Base-by-base conservation (phyloP, 2,113 vertebrate species). In the Myiagra hebetior region DNA sequence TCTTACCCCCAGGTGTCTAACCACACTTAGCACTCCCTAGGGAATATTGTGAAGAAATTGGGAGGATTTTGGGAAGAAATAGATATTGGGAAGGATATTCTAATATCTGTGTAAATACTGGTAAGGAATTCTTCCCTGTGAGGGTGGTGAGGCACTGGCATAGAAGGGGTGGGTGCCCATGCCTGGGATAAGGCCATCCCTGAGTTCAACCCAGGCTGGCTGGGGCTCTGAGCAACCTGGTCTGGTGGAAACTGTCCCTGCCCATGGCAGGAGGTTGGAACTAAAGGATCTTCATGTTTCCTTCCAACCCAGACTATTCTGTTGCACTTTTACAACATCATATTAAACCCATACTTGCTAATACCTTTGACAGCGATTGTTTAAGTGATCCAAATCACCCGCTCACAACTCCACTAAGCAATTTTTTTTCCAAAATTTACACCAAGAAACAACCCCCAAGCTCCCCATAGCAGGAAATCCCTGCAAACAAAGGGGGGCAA, bases 401-500 rank as follows among this genome's bases (percentile, higher is more conserved):
- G 22, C n/a, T 63, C 30, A 24, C 24, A 33, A 27, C 17, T 56
- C 1, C 10, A 42, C 17, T 18, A 57, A 74, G 31, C 4, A 15
- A 5, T 37, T 27, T 9, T 11, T 47, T 8, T 39, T 37, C 21
- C 26, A 80, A 84, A 68, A 35, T 22, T 15, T 62, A 18, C 14
- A 20, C 37, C 15, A 33, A 65, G 11, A 76, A 41, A 19, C 6
- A 14, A 1, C 5, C 4, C 7, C 3, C 6, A 81, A 4, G 10
- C 16, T 65, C 21, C 23, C 8, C 50, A 15, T 19, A 19, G 30
- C 35, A 75, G 33, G 13, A 3, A 62, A 68, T 13, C 15, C 19
- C 37, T 73, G 15, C 20, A 82, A 59, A 56, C 7, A 47, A 1
- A 7, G 2, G 4, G 7, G 4, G 2, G 6, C 1, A 28, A 35